Base-by-base conservation (phyloP, 1,140 invertebrate genomes). In the Rhopalosiphum padi region DNA sequence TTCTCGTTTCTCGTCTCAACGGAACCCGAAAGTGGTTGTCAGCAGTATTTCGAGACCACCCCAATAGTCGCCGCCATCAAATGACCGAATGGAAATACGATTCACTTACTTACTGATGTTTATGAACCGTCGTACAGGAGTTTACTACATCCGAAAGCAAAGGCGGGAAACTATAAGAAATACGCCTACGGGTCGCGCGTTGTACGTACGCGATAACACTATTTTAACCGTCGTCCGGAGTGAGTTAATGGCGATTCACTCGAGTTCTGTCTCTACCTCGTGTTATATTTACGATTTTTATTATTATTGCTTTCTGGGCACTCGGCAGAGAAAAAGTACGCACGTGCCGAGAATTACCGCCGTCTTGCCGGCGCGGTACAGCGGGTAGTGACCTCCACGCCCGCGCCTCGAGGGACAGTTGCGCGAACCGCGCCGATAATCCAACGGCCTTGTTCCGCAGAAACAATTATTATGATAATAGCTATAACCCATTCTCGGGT, bases 401-500 rank as follows among this genome's bases (percentile, higher is more conserved):
- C 60, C 37, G 37, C 37, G 37, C 37, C 37, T 30, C 5, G 18
- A n/a, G 60, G 60, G 30, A 77, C 60, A 22, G 18, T 77, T 77
- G 60, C 4, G 15, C 4, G 30, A 18, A 15, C 60, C 60, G n/a
- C 15, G 18, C 30, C 15, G 30, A 77, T 77, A 77, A 77, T 77
- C n/a, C 60, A n/a, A 15, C 30, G 15, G 60, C 60, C 60, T 77
- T 18, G 30, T n/a, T 6, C 60, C 30, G 15, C 30, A 77, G 60
- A 77, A 77, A 77, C 30, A 77, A 77, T 77, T n/a, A 77, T 77
- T n/a, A 77, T 77, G 30, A 77, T 77, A 77, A 77, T 77, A 68
- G 30, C 11, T 9, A 68, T 30, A n/a, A 68, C 60, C 60, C 4
- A 68, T 68, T 68, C 60, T 30, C 8, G 15, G 60, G 60, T 68